Conservation (phyloP, 2,797 vertebrate species). For the Esox lucius region DNA sequence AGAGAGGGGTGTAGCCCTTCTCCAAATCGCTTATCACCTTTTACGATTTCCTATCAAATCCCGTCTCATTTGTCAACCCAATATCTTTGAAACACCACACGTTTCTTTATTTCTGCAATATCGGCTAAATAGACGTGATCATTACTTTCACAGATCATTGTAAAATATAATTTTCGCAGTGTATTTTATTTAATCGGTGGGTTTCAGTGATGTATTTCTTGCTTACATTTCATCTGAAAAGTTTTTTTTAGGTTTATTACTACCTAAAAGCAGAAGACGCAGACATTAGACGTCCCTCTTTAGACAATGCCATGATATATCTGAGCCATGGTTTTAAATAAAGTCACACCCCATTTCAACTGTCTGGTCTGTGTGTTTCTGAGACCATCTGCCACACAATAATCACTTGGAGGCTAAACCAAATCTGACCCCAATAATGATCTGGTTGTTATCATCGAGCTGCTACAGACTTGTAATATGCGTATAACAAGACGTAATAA, state of each 20-base stretch:
- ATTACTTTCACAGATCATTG: neutral
- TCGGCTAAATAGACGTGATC: neutral
- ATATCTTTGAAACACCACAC: neutral
- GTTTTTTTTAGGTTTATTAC: neutral
- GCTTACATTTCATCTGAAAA: neutral
- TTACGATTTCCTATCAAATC: neutral
- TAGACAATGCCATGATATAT: neutral
- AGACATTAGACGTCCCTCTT: constrained; percentile 48
- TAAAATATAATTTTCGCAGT: neutral
- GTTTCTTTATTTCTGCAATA: neutral
- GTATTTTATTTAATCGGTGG: neutral
- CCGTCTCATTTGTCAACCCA: neutral
- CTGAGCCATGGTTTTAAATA: neutral
- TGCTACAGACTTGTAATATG: neutral
- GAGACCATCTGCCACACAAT: neutral
- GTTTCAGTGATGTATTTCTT: neutral
- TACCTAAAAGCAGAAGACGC: neutral
- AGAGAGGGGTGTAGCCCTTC: neutral
- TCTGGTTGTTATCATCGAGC: neutral
- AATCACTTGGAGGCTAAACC: constrained; percentile 2
- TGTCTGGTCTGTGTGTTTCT: neutral
- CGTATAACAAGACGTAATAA: neutral
- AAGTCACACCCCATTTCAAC: neutral
- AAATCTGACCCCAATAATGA: constrained; percentile 4
- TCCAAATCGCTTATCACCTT: neutral